Evolutionary conservation across 2,797 vertebrate genomes (phyloP).

Genomic region (Meriones psammophilus): DNA sequence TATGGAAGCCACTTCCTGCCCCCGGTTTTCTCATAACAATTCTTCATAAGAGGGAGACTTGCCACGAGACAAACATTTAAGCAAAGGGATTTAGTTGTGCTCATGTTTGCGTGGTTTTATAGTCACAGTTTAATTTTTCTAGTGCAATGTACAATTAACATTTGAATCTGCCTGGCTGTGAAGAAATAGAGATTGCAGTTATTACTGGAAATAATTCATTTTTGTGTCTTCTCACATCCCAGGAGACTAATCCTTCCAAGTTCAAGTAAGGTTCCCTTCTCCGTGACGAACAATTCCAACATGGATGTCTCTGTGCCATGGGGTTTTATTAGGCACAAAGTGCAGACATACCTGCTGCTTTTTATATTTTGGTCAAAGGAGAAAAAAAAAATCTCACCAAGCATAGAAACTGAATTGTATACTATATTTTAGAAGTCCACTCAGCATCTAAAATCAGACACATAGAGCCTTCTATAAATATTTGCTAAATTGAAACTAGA

Average conservation of each 20-base stretch:
- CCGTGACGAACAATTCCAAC: conserved; percentile 17
- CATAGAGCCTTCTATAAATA: conserved; percentile 42
- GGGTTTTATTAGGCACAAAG: conserved; percentile 40
- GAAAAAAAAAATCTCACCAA: not conserved
- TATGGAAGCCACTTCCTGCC: conserved; percentile 28
- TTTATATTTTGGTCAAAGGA: conserved; percentile 59
- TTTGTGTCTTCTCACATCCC: conserved; percentile 61
- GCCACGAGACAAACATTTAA: conserved; percentile 47
- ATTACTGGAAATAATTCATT: conserved; percentile 75
- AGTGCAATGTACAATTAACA: conserved; percentile 65
- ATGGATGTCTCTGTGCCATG: conserved; percentile 11
- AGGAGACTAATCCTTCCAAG: conserved; percentile 50
- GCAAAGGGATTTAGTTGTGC: conserved; percentile 43
- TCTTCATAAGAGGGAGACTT: conserved; percentile 52
- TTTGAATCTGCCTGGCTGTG: conserved; percentile 68
- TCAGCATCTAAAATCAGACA: conserved; percentile 41
- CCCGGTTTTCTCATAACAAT: conserved; percentile 47
- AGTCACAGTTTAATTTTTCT: conserved; percentile 73
- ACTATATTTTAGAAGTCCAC: conserved; percentile 42
- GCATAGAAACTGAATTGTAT: conserved; percentile 23
- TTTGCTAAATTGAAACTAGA: conserved; percentile 58
- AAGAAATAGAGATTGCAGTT: conserved; percentile 66
- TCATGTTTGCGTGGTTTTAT: conserved; percentile 51
- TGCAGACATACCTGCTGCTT: conserved; percentile 2
- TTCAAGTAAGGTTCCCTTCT: conserved; percentile 8